Conservation (phyloP, 2,113 vertebrate species). For the Rhabdomys dilectus region DNA sequence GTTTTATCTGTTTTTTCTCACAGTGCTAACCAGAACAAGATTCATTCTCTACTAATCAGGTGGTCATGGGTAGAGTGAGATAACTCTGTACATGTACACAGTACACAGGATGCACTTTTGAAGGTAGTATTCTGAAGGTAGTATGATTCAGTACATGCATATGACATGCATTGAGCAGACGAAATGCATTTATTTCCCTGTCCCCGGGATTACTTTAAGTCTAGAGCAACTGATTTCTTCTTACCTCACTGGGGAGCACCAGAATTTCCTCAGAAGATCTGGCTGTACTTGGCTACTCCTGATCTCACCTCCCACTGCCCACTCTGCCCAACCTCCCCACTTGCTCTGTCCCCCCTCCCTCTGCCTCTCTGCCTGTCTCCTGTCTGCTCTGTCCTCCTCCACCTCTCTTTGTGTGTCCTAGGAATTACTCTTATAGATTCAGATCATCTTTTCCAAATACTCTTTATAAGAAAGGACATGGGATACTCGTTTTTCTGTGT, state of each 20-base stretch:
- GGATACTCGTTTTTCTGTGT: neutral
- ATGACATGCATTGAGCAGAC: neutral
- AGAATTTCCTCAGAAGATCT: neutral
- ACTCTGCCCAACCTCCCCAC: too few relatives aligned
- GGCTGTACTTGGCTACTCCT: neutral
- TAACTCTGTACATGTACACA: neutral
- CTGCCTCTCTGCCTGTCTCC: too few relatives aligned
- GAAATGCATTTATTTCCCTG: neutral
- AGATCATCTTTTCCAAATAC: neutral
- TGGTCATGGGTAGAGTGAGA: neutral
- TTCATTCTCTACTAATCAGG: neutral
- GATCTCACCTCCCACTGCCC: neutral
- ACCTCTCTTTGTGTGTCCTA: neutral
- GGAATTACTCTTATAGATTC: neutral
- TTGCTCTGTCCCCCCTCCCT: too few relatives aligned
- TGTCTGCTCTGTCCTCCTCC: neutral
- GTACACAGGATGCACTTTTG: too few relatives aligned
- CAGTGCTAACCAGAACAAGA: neutral
- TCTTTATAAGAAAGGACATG: neutral
- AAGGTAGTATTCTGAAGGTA: too few relatives aligned
- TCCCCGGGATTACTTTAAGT: neutral
- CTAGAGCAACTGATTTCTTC: neutral
- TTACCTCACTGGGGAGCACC: neutral
- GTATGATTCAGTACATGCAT: neutral
- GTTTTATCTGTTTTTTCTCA: neutral